phyloP scores from a whole-genome alignment of 1,140 invertebrate genomes.

The Pygmarrhopalites habei region DNA sequence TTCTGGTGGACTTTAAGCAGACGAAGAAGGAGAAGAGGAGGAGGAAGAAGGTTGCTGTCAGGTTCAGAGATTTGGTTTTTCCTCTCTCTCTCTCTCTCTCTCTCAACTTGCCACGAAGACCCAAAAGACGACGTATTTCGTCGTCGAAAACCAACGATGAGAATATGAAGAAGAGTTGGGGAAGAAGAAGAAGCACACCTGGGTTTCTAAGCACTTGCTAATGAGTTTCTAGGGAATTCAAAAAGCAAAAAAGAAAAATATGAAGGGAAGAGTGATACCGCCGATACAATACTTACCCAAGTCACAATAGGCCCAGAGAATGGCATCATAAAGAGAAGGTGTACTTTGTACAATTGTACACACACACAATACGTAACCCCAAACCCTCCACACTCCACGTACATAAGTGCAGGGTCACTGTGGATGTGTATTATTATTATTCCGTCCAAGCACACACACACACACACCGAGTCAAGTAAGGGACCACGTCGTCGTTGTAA shows the following conservation, averaged over 20 bases:
- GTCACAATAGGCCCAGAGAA: constrained; percentile 2
- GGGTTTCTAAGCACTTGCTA: constrained; percentile 27
- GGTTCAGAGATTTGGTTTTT: constrained; percentile 6
- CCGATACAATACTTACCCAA: constrained; percentile 4
- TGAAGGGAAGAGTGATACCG: constrained; percentile 13
- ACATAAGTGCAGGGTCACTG: no score
- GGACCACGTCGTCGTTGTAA: constrained; percentile 5
- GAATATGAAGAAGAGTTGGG: no score
- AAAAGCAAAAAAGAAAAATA: constrained; percentile 18
- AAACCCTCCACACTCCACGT: not conserved
- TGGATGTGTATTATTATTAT: no score
- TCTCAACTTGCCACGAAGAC: no score
- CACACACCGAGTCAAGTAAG: constrained; percentile 6
- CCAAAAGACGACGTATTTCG: no score
- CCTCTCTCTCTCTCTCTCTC: not conserved
- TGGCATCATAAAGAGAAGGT: constrained; percentile 6
- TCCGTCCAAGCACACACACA: no score
- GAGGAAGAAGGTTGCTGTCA: constrained; percentile 1
- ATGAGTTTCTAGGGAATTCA: constrained; percentile 23
- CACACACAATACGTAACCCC: not conserved
- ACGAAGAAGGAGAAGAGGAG: no score
- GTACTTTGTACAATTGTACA: not conserved
- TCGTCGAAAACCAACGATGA: no score
- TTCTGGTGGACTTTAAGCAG: not conserved
- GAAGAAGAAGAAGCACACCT: constrained; percentile 19